A percentile compares a stretch with the other conserved stretches of the same genome.
These are phyloP conservation scores for Pantherophis alleghaniensis DNA, from an alignment of 2,797 vertebrate species.

Conservation along the genomic window DNA sequence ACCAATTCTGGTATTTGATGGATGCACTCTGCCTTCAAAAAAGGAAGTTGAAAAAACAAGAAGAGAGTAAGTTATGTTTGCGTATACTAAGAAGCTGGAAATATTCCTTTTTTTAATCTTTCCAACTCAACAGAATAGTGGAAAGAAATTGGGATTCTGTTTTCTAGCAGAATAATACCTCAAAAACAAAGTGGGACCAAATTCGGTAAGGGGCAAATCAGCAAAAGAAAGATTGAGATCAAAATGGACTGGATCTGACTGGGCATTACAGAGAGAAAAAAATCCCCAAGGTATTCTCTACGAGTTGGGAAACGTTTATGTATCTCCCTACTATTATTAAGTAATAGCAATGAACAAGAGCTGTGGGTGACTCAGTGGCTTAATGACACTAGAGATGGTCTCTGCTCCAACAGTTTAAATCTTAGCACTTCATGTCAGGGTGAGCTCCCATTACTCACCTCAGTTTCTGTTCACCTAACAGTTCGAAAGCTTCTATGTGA, in stretches of 20 bases:
- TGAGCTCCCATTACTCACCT: neutral
- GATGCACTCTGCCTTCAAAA: slow-evolving; percentile 95
- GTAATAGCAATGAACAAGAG: neutral
- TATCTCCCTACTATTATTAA: neutral
- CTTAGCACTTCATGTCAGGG: neutral
- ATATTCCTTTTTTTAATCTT: neutral
- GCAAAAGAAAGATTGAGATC: neutral
- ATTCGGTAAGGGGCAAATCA: neutral
- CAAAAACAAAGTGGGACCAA: neutral
- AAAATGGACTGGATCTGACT: neutral
- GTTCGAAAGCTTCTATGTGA: neutral
- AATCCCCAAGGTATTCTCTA: neutral
- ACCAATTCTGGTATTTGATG: slow-evolving; percentile 94
- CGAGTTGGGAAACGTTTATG: neutral
- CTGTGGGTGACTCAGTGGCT: neutral
- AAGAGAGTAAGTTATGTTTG: slow-evolving; percentile 83
- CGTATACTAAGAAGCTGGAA: neutral
- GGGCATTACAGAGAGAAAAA: neutral
- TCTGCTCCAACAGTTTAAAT: neutral
- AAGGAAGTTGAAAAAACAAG: slow-evolving; percentile 90
- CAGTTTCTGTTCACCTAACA: neutral
- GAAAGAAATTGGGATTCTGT: neutral
- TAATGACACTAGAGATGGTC: neutral
- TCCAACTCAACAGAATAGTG: neutral
- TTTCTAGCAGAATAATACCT: neutral